A percentile compares a stretch with the other conserved stretches of the same genome.
phyloP scores from a whole-genome alignment of 2,113 vertebrate genomes.

The Barnardius zonarius region DNA sequence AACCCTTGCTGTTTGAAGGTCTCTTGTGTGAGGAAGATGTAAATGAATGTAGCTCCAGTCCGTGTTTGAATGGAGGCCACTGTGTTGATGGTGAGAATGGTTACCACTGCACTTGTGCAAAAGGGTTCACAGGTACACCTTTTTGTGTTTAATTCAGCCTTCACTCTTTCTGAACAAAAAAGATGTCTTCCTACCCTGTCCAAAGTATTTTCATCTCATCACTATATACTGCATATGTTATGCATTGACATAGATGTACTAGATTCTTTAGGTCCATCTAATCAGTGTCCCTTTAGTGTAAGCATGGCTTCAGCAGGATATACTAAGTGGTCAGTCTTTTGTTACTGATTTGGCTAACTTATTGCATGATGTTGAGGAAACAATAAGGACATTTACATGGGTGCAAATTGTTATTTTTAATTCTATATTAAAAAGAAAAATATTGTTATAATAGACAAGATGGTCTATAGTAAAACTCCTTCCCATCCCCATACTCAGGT shows the following conservation, averaged over 20 bases:
- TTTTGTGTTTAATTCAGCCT: neutral
- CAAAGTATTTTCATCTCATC: neutral
- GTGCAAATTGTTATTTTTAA: neutral
- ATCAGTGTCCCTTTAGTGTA: neutral
- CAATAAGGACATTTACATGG: neutral
- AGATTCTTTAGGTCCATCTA: neutral
- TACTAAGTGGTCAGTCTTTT: neutral
- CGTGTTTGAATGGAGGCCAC: constrained; percentile 86
- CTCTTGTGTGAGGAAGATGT: constrained; percentile 86
- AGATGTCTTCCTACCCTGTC: neutral
- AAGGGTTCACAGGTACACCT: constrained; percentile 83
- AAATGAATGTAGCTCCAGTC: constrained; percentile 89
- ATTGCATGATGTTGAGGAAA: neutral
- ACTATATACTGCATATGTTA: neutral
- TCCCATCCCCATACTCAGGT: neutral
- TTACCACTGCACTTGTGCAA: constrained; percentile 83
- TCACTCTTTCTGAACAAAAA: neutral
- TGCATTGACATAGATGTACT: neutral
- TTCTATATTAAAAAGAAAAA: neutral
- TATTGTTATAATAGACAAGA: neutral
- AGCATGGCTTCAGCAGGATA: neutral
- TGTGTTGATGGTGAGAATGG: constrained; percentile 86
- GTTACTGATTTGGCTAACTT: neutral
- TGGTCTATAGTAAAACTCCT: neutral
- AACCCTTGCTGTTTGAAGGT: constrained; percentile 74